Conservation (phyloP, 2,113 vertebrate species). For the Python bivittatus region DNA sequence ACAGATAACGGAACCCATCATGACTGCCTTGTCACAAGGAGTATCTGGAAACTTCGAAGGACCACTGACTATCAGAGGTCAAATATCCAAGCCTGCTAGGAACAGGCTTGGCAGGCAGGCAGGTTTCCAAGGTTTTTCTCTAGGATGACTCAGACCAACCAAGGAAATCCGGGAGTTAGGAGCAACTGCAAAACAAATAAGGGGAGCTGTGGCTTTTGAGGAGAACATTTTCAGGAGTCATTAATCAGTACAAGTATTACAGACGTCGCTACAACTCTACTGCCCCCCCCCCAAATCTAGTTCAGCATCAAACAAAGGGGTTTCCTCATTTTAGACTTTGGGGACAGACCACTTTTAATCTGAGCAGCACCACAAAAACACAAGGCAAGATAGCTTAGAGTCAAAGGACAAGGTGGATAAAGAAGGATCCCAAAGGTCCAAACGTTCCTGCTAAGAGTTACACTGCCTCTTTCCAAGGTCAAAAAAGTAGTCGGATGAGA, state of each 20-base stretch:
- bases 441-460: slow-evolving; percentile 6
- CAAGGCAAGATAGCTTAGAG: not conserved
- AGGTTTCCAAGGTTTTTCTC: not conserved
- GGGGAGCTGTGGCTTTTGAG: not conserved
- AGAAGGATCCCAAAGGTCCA: not conserved
- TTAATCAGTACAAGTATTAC: slow-evolving; percentile 14
- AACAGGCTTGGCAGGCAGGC: not conserved
- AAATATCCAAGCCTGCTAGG: not conserved
- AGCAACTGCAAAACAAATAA: not conserved
- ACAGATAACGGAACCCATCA: too few species aligned
- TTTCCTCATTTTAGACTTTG: not conserved
- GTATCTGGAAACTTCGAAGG: not conserved
- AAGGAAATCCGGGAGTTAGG: slow-evolving; percentile 17
- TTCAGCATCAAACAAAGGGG: not conserved
- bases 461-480: not conserved
- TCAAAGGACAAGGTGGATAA: not conserved
- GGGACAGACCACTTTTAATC: not conserved
- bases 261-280: not conserved
- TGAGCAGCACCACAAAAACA: not conserved
- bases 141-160: not conserved
- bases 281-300: not conserved
- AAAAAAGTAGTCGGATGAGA: not conserved
- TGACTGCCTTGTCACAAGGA: not conserved
- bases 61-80: not conserved
- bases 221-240: not conserved